Evolutionary conservation across 92 coral and sea anemone genomes (phyloP).

Genomic region (Pocillopora meandrina): DNA sequence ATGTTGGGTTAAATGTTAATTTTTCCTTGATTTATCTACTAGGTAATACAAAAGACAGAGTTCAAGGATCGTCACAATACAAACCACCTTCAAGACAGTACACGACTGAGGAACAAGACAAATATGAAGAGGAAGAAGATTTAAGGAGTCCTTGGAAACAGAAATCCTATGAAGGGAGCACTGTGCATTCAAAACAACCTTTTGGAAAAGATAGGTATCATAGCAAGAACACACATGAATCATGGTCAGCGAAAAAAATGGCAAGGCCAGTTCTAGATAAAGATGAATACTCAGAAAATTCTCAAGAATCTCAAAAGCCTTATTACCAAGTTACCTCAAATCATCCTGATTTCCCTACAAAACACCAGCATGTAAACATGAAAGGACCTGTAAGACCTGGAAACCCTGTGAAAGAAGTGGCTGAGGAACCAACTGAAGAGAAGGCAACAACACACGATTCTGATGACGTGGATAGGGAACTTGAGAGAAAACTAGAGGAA

Average conservation of each 20-base stretch:
- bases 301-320: constrained; percentile 2
- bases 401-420: neutral
- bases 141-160: constrained; percentile 16
- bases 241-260: neutral
- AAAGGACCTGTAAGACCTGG: neutral
- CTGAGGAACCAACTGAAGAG: neutral
- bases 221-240: neutral
- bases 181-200: neutral
- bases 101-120: neutral
- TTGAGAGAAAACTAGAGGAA: constrained; percentile 53
- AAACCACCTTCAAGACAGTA: neutral
- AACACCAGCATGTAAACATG: neutral
- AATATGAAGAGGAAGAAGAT: constrained; percentile 11
- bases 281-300: neutral
- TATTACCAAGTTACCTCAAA: neutral
- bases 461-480: constrained; percentile 23
- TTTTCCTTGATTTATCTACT: neutral
- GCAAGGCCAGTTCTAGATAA: neutral
- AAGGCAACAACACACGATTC: neutral
- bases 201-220: constrained; percentile 19
- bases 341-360: constrained; percentile 12
- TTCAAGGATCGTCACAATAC: neutral
- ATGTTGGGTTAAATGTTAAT: neutral
- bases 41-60: constrained; percentile 20
- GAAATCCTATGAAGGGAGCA: neutral